A percentile compares a stretch with the other conserved stretches of the same genome.
These are phyloP conservation scores for Phylloscopus whistleri DNA, from an alignment of 2,113 vertebrate genomes.

Conservation along the genomic window DNA sequence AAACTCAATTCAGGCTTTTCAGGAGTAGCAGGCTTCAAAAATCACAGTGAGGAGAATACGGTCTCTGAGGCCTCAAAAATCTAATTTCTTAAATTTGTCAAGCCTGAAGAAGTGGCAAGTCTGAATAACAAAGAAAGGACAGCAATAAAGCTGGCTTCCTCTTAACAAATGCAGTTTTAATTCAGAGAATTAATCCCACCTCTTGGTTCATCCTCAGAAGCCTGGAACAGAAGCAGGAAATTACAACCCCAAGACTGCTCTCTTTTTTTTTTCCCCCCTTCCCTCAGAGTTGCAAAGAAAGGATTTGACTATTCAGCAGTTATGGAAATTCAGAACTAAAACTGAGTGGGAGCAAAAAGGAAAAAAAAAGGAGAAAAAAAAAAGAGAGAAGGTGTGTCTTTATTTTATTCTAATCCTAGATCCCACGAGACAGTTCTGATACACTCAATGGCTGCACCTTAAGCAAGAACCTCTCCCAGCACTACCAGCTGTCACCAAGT, in stretches of 20 bases:
- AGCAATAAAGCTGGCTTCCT: not conserved
- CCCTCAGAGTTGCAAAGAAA: not conserved
- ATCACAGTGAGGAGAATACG: not conserved
- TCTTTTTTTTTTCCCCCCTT: fast-evolving
- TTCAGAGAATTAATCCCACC: conserved; percentile 10
- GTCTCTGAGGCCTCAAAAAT: not conserved
- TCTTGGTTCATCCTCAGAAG: not conserved
- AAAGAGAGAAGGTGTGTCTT: not conserved
- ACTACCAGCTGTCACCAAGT: conserved; percentile 4
- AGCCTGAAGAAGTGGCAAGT: not conserved
- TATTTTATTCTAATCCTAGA: conserved; percentile 13
- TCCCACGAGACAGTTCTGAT: not conserved
- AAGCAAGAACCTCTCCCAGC: conserved; percentile 1
- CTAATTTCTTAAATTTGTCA: conserved; percentile 3
- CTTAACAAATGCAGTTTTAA: not conserved
- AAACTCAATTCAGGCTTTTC: not conserved
- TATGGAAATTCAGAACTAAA: conserved; percentile 35
- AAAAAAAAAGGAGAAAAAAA: not conserved
- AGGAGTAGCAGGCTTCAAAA: conserved; percentile 4
- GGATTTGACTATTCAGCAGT: conserved; percentile 28
- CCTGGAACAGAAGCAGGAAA: not conserved
- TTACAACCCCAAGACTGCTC: not conserved
- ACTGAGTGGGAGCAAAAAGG: not conserved
- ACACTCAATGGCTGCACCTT: not conserved
- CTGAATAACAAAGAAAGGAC: not conserved